phyloP scores from a whole-genome alignment of 2,888 invertebrate genomes.

The Dicyrtomina minuta region DNA sequence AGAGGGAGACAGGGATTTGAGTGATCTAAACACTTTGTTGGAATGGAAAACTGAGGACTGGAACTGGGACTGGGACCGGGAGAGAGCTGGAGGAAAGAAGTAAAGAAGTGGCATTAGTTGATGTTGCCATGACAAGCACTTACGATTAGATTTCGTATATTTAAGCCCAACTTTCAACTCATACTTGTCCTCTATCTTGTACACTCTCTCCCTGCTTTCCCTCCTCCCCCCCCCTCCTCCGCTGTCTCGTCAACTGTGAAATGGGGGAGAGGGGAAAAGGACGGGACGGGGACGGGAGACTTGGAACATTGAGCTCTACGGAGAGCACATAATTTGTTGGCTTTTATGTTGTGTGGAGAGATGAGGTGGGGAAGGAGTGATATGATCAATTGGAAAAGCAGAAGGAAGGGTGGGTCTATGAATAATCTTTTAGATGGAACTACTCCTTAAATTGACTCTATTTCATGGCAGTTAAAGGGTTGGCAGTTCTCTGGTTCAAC shows the following conservation, averaged over 20 bases:
- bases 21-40: no score
- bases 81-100: no score
- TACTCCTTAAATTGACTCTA: slow-evolving; percentile 1
- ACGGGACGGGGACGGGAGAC: not conserved
- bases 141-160: slow-evolving; percentile 9
- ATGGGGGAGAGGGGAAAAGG: not conserved
- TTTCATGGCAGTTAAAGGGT: slow-evolving; percentile 4
- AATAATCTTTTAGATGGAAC: not conserved
- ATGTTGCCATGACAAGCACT: slow-evolving; percentile 7
- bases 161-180: slow-evolving; percentile 1
- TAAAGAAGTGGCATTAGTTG: no score
- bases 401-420: not conserved
- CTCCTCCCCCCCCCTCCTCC: slow-evolving; percentile 9
- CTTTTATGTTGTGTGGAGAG: not conserved
- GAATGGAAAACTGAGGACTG: no score
- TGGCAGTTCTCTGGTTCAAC: not conserved
- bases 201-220: slow-evolving; percentile 24
- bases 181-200: slow-evolving; percentile 4
- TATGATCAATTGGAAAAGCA: slow-evolving; percentile 1
- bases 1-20: no score
- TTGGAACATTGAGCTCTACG: no score
- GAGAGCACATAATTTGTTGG: not conserved
- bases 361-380: no score
- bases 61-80: not conserved
- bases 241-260: not conserved